Evolutionary conservation across 2,888 invertebrate genomes (phyloP).

Genomic region (Pecten maximus): DNA sequence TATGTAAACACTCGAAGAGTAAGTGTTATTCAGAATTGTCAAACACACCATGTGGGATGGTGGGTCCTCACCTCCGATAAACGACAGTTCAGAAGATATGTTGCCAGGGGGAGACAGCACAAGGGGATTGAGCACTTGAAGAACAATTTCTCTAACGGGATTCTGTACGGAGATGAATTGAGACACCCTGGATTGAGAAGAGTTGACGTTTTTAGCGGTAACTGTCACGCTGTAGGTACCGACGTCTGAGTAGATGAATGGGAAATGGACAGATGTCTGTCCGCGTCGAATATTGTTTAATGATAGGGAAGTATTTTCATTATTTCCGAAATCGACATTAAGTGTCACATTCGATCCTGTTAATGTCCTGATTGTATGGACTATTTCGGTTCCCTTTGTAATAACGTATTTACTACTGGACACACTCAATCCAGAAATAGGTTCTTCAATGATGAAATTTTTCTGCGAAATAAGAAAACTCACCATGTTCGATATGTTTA

Average conservation of each 20-base stretch:
- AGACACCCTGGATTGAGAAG: slow-evolving; percentile 39
- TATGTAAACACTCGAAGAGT: slow-evolving; percentile 37
- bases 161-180: slow-evolving; percentile 59
- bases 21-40: slow-evolving; percentile 42
- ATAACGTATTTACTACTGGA: slow-evolving; percentile 45
- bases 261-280: slow-evolving; percentile 48
- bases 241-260: slow-evolving; percentile 49
- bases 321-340: slow-evolving; percentile 55
- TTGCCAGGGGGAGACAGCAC: slow-evolving; percentile 59
- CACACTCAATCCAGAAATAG: slow-evolving; percentile 56
- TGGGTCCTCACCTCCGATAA: slow-evolving; percentile 47
- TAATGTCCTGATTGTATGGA: slow-evolving; percentile 51
- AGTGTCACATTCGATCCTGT: slow-evolving; percentile 63
- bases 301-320: slow-evolving; percentile 42
- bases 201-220: slow-evolving; percentile 54
- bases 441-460: slow-evolving; percentile 59
- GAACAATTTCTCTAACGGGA: slow-evolving; percentile 55
- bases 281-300: slow-evolving; percentile 59
- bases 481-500: slow-evolving; percentile 62
- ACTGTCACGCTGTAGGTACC: slow-evolving; percentile 58
- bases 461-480: slow-evolving; percentile 53
- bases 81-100: slow-evolving; percentile 49
- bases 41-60: slow-evolving; percentile 59
- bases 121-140: slow-evolving; percentile 51
- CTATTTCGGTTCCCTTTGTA: slow-evolving; percentile 54